Percentiles rank a stretch among this genome's conserved stretches.
These are phyloP conservation scores for human (Homo sapiens) DNA, from an alignment of 2,113 vertebrate genomes.

Conservation along the genomic window GRCh38 chr15:90524501-90525000, in stretches of 20 bases:
- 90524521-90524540: neutral
- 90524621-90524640: neutral
- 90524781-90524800: neutral
- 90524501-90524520: neutral
- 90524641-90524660: neutral
- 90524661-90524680: neutral
- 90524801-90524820: neutral
- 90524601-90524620: neutral
- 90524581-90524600: neutral
- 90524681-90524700: neutral
- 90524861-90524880: neutral
- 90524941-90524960: neutral
- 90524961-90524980: accelerated
- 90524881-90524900: neutral
- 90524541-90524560: neutral
- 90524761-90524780: neutral
- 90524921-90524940: no score
- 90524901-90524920: neutral
- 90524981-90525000: neutral
- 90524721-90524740: neutral
- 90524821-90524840: neutral
- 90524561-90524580: neutral
- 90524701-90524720: neutral
- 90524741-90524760: neutral
- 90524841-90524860: neutral